Conservation (phyloP, 2,888 invertebrate genomes). For the Pseudeuparius sepicola region DNA sequence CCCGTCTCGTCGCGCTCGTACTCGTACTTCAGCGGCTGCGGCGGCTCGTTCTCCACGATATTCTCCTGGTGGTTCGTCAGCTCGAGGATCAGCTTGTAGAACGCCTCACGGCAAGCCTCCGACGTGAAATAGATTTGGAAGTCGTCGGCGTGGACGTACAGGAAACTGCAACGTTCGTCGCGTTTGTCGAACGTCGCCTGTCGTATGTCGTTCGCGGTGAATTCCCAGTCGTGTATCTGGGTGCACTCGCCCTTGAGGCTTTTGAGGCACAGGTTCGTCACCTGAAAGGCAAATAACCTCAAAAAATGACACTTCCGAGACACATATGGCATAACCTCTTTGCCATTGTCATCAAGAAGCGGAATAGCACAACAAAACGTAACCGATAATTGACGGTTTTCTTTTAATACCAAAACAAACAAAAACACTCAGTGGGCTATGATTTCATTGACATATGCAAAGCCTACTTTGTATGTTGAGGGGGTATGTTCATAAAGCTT, state of each 20-base stretch:
- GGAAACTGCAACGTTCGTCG: conserved; percentile 89
- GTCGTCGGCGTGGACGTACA: conserved; percentile 98
- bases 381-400: too few relatives aligned
- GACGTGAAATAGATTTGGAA: conserved; percentile 98
- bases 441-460: too few relatives aligned
- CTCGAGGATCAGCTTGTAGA: conserved; percentile 76
- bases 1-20: conserved; percentile 91
- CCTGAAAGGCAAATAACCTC: conserved; percentile 24
- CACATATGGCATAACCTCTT: too few relatives aligned
- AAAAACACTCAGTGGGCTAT: too few relatives aligned
- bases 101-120: conserved; percentile 52
- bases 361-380: too few relatives aligned
- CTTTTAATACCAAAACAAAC: too few relatives aligned
- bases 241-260: conserved; percentile 67
- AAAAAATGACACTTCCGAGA: conserved; percentile 3
- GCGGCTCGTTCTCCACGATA: conserved; percentile 33
- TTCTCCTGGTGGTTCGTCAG: conserved; percentile 82
- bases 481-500: too few relatives aligned
- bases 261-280: conserved; percentile 67
- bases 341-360: too few relatives aligned
- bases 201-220: conserved; percentile 81
- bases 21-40: conserved; percentile 58
- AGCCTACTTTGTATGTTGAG: too few relatives aligned
- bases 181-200: conserved; percentile 91
- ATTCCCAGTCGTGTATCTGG: conserved; percentile 89